Percentiles rank a stretch among this genome's conserved stretches.
Evolutionary conservation across 1,140 invertebrate species (phyloP).

Genomic region (Pteromalus puparum): DNA sequence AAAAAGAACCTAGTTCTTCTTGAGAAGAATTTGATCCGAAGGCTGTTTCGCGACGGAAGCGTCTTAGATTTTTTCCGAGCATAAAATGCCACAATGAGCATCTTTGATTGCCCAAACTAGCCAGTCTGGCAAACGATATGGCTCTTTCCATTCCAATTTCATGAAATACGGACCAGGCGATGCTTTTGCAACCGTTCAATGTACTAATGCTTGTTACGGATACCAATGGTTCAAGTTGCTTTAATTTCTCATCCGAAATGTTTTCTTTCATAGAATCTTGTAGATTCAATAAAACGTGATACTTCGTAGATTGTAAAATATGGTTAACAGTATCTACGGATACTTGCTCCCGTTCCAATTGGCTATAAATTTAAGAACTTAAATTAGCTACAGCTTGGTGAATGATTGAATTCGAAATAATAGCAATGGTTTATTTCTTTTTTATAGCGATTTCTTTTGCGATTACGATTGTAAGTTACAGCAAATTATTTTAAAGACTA

Average conservation of each 20-base stretch:
- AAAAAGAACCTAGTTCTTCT: neutral
- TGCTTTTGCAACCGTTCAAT: slow-evolving; percentile 17
- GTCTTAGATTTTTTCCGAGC: slow-evolving; percentile 16
- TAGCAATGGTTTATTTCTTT: no score
- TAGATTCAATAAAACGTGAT: neutral
- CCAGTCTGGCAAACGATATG: neutral
- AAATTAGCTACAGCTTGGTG: neutral
- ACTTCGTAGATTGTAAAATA: neutral
- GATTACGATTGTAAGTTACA: no score
- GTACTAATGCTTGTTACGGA: neutral
- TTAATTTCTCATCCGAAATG: neutral
- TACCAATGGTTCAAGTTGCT: neutral
- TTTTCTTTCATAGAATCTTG: neutral
- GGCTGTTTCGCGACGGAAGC: neutral
- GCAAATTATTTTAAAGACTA: neutral
- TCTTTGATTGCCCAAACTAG: neutral
- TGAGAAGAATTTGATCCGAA: neutral
- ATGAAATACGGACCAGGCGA: neutral
- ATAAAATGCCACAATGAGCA: slow-evolving; percentile 35
- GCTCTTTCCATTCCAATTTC: neutral
- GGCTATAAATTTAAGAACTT: neutral
- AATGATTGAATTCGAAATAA: no score
- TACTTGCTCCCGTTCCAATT: neutral
- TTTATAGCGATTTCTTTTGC: no score
- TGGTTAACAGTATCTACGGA: neutral